A percentile compares a stretch with the other conserved stretches of the same genome.
Conservation (phyloP, 2,797 vertebrate genomes). For the Centropyge bicolor region DNA sequence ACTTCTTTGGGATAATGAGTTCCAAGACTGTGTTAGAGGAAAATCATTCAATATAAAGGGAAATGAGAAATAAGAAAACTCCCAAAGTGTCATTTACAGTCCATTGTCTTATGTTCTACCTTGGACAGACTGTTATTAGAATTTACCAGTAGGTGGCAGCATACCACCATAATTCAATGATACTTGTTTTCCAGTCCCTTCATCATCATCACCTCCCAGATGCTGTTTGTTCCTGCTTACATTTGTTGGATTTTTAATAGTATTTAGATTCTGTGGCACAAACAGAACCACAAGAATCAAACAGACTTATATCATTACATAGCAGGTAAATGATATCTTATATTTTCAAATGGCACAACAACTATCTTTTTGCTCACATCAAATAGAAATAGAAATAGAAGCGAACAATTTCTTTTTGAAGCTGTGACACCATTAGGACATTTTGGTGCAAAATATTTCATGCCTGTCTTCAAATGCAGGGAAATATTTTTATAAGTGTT, state of each 20-base stretch:
- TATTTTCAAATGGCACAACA: not conserved
- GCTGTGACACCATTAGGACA: not conserved
- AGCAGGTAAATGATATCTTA: rapidly evolving
- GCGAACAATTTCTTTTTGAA: not conserved
- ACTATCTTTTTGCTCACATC: not conserved
- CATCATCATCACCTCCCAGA: conserved; percentile 34
- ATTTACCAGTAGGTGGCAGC: conserved; percentile 77
- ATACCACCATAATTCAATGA: conserved; percentile 54
- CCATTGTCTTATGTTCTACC: not conserved
- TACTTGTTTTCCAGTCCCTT: conserved; percentile 14
- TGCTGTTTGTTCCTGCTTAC: conserved; percentile 33
- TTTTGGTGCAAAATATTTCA: not conserved
- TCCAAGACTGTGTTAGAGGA: not conserved
- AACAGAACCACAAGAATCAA: conserved; percentile 9
- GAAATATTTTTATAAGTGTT: not conserved
- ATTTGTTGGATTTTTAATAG: conserved; percentile 35
- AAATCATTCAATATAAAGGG: not conserved
- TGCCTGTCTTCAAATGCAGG: not conserved
- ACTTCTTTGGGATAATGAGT: not conserved
- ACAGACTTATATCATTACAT: not conserved
- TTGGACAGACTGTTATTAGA: not conserved
- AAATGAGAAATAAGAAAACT: not conserved
- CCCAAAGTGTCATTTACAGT: not conserved
- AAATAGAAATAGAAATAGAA: not conserved
- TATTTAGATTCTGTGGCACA: conserved; percentile 16